A percentile compares a stretch with the other conserved stretches of the same genome.
These are phyloP conservation scores for Laticauda laticaudata DNA, from an alignment of 2,113 vertebrate genomes.

Conservation along the genomic window DNA sequence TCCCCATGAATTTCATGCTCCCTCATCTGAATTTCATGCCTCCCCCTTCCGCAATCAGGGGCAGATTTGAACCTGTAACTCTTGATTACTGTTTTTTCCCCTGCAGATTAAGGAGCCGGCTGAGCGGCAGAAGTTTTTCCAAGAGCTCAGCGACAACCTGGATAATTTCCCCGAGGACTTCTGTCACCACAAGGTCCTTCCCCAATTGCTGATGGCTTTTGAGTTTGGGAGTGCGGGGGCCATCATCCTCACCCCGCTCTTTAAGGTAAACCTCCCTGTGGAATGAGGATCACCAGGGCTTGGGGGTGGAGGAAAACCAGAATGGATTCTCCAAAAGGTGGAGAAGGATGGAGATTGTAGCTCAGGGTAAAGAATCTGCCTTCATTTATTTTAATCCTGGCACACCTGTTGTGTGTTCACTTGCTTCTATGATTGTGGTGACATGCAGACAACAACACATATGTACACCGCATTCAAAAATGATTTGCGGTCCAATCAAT, in stretches of 20 bases:
- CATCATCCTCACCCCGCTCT: slow-evolving; percentile 86
- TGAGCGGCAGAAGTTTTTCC: slow-evolving; percentile 90
- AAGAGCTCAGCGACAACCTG: slow-evolving; percentile 85
- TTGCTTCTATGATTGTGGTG: too few relatives aligned
- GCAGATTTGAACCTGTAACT: neutral
- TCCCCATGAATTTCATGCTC: neutral
- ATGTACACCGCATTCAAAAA: too few relatives aligned
- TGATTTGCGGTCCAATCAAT: too few relatives aligned
- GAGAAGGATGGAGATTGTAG: too few relatives aligned
- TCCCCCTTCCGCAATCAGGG: neutral
- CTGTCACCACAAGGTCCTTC: slow-evolving; percentile 90
- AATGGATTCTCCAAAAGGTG: too few relatives aligned
- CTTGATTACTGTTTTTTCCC: neutral
- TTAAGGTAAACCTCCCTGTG: slow-evolving; percentile 72
- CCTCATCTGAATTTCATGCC: too few relatives aligned
- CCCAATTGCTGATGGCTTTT: slow-evolving; percentile 87
- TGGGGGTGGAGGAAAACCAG: too few relatives aligned
- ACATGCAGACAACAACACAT: too few relatives aligned
- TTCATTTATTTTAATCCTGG: too few relatives aligned
- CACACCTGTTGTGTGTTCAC: too few relatives aligned
- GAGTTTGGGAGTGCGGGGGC: slow-evolving; percentile 88
- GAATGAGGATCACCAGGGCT: too few relatives aligned
- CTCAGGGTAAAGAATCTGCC: too few relatives aligned
- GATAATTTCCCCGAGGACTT: slow-evolving; percentile 89
- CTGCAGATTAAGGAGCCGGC: slow-evolving; percentile 85